phyloP scores from a whole-genome alignment of 2,888 invertebrate species.

The Caenorhabditis sp. region DNA sequence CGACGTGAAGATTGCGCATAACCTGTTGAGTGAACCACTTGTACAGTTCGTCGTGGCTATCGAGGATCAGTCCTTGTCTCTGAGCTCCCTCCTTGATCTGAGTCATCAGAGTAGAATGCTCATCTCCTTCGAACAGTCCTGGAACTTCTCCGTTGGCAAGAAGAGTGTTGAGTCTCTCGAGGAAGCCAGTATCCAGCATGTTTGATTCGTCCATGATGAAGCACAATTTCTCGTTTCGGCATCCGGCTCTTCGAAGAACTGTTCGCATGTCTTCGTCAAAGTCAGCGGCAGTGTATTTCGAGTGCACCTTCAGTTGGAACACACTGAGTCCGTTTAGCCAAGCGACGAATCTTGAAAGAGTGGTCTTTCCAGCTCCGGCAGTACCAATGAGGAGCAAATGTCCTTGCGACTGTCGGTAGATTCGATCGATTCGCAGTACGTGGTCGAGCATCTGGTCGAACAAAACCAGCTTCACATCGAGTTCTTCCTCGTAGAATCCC shows the following conservation, averaged over 20 bases:
- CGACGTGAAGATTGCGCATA: conserved; percentile 98
- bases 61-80: conserved; percentile 96
- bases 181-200: conserved; percentile 93
- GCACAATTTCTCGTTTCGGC: conserved; percentile 93
- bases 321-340: conserved; percentile 99
- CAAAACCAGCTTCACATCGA: conserved; percentile 96
- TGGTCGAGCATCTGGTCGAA: conserved; percentile 99
- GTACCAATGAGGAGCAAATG: conserved; percentile 97
- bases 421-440: conserved; percentile 96
- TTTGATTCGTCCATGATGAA: conserved; percentile 99
- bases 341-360: conserved; percentile 97
- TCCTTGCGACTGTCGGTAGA: conserved; percentile 91
- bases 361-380: conserved; percentile 98
- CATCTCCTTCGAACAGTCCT: conserved; percentile 86
- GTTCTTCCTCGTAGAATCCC: conserved; percentile 98
- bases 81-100: conserved; percentile 99
- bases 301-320: conserved; percentile 91
- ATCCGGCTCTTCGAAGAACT: conserved; percentile 82
- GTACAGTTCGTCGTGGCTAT: conserved; percentile 97
- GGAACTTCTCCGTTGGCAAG: conserved; percentile 94
- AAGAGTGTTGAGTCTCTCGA: conserved; percentile 98
- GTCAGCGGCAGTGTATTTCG: conserved; percentile 97
- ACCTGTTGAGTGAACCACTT: conserved; percentile 98
- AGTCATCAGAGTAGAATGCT: conserved; percentile 98
- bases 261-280: conserved; percentile 96